These are phyloP conservation scores for Erinaceus europaeus DNA, from an alignment of 2,113 vertebrate species.

Conservation along the genomic window DNA sequence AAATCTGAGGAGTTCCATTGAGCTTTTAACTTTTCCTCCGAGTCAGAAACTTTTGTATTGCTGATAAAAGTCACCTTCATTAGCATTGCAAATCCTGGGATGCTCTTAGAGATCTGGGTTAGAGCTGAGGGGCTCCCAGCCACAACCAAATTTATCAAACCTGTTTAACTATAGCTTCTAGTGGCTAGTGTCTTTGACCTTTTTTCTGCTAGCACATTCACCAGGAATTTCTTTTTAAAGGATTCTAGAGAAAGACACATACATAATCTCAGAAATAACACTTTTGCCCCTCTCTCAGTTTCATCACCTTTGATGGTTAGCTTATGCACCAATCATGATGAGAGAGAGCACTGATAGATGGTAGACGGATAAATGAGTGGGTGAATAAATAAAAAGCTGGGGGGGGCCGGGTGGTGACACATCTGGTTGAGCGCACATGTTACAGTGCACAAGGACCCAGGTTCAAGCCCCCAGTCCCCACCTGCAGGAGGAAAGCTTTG, in stretches of 20 bases:
- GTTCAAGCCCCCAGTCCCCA: too few species aligned
- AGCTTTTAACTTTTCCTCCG: slow-evolving; percentile 20
- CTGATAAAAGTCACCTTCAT: slow-evolving; percentile 45
- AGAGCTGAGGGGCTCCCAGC: not conserved
- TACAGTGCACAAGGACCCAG: too few species aligned
- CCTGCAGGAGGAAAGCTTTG: too few species aligned
- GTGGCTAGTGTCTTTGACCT: slow-evolving; percentile 21
- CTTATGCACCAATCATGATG: too few species aligned
- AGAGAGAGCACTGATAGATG: not conserved
- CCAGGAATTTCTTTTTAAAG: slow-evolving; percentile 29
- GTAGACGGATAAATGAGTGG: not conserved
- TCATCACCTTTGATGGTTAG: not conserved
- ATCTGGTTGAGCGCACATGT: too few species aligned
- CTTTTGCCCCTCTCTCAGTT: not conserved
- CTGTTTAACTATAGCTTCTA: slow-evolving; percentile 12
- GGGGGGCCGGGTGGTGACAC: too few species aligned
- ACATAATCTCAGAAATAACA: not conserved
- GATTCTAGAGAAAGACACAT: not conserved
- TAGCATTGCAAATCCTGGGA: slow-evolving; percentile 57
- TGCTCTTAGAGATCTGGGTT: not conserved
- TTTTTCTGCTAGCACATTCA: slow-evolving; percentile 2
- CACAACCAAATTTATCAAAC: slow-evolving; percentile 2
- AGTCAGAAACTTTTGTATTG: slow-evolving; percentile 65
- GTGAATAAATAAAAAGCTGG: not conserved
- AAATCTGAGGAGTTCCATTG: slow-evolving; percentile 52